A percentile compares a stretch with the other conserved stretches of the same genome.
Evolutionary conservation across 2,797 vertebrate genomes (phyloP).

Genomic region (Acridotheres tristis): DNA sequence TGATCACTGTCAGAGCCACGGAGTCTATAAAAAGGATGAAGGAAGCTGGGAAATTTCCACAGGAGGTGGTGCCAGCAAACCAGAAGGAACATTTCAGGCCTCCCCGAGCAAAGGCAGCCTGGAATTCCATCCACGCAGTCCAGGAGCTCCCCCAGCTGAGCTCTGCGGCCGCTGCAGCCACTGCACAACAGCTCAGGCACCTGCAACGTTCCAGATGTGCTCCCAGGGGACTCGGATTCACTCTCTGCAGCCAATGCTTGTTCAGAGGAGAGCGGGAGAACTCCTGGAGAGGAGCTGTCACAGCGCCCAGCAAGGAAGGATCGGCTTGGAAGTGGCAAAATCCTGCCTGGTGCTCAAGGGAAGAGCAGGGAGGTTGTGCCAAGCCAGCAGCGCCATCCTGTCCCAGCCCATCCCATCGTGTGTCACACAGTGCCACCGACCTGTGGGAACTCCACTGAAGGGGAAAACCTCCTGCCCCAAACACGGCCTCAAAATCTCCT

Average conservation of each 20-base stretch:
- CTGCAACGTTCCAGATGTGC: background rate
- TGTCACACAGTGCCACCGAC: background rate
- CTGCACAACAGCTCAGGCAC: background rate
- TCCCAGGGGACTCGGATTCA: background rate
- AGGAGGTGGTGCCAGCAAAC: background rate
- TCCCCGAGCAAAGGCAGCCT: no score
- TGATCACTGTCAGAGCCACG: conserved; percentile 56
- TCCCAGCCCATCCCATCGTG: background rate
- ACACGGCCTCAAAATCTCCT: background rate
- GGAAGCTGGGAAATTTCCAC: conserved; percentile 63
- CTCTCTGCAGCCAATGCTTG: background rate
- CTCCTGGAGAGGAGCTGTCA: background rate
- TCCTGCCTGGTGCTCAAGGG: background rate
- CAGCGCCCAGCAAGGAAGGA: background rate
- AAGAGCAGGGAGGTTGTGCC: background rate
- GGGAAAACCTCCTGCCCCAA: background rate
- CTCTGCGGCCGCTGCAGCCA: background rate
- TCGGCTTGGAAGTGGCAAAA: background rate
- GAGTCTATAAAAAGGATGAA: conserved; percentile 70
- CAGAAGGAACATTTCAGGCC: background rate
- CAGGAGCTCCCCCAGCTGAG: conserved; percentile 66
- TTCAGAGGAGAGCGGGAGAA: background rate
- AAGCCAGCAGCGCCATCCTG: conserved; percentile 21
- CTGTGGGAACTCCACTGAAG: background rate
- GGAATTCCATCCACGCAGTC: background rate